phyloP scores from a whole-genome alignment of 2,888 invertebrate genomes.

The Griposia aprilina region DNA sequence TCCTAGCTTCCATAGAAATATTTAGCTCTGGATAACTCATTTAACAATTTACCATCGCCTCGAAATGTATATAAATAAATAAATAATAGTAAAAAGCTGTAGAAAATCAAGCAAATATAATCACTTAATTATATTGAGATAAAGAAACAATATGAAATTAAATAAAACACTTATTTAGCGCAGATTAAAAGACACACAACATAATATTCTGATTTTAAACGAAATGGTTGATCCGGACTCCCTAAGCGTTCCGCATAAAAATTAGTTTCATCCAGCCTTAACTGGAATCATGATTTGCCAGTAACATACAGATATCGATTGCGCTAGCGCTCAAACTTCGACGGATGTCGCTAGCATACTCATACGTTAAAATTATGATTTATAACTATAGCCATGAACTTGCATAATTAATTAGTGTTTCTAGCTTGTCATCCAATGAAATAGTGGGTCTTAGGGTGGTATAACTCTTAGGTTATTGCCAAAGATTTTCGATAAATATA shows the following conservation, averaged over 20 bases:
- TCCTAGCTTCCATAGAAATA: not conserved
- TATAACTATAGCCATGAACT: conserved; percentile 65
- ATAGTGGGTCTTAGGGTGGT: conserved; percentile 14
- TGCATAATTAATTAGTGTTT: conserved; percentile 59
- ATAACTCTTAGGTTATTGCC: not conserved
- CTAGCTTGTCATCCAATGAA: conserved; percentile 54
- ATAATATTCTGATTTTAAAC: not conserved
- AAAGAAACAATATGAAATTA: no score
- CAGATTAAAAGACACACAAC: no score
- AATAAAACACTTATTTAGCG: no score
- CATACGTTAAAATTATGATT: conserved; percentile 69
- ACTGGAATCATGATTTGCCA: conserved; percentile 1
- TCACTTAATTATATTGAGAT: not conserved
- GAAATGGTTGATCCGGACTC: not conserved
- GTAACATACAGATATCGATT: conserved; percentile 64
- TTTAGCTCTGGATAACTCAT: not conserved
- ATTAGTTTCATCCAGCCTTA: not conserved
- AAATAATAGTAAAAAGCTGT: no score
- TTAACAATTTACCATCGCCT: no score
- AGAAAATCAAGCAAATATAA: not conserved
- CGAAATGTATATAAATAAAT: no score
- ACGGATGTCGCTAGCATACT: conserved; percentile 61
- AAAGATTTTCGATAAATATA: conserved; percentile 9
- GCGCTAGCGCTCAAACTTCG: conserved; percentile 64
- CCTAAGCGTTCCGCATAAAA: no score